Evolutionary conservation across 2,888 invertebrate genomes (phyloP).

Genomic region (Aphidius colemani): DNA sequence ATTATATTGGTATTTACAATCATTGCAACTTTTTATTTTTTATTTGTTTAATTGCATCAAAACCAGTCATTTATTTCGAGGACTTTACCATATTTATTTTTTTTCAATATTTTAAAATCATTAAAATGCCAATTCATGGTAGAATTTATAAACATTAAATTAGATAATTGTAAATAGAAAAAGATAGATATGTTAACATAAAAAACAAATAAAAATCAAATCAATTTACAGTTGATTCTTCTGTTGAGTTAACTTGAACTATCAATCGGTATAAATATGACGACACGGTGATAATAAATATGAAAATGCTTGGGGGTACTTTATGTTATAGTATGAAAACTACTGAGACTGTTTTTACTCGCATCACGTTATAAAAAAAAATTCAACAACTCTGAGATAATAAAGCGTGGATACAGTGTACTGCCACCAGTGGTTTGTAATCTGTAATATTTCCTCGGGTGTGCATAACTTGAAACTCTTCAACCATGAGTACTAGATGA

Average conservation of each 20-base stretch:
- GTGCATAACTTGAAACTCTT: conserved; percentile 22
- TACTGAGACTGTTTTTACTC: background rate
- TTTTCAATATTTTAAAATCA: no score
- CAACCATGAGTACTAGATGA: conserved; percentile 13
- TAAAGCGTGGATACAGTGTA: conserved; percentile 5
- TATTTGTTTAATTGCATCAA: no score
- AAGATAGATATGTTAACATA: no score
- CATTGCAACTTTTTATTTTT: no score
- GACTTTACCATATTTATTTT: no score
- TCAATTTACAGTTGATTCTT: background rate
- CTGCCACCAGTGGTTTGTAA: conserved; percentile 18
- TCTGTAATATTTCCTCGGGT: conserved; percentile 22
- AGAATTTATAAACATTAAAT: no score
- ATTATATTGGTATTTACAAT: no score
- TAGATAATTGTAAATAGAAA: no score
- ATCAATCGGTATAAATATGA: background rate
- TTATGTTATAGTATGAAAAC: background rate
- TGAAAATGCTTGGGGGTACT: background rate
- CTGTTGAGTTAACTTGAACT: conserved; percentile 2
- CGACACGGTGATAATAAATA: conserved; percentile 8
- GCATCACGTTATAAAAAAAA: no score
- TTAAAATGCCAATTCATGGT: no score
- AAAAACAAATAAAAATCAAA: no score
- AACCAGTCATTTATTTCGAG: no score
- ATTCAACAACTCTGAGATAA: background rate